These are phyloP conservation scores for Hyles euphorbiae DNA, from an alignment of 1,140 invertebrate genomes.

Conservation along the genomic window DNA sequence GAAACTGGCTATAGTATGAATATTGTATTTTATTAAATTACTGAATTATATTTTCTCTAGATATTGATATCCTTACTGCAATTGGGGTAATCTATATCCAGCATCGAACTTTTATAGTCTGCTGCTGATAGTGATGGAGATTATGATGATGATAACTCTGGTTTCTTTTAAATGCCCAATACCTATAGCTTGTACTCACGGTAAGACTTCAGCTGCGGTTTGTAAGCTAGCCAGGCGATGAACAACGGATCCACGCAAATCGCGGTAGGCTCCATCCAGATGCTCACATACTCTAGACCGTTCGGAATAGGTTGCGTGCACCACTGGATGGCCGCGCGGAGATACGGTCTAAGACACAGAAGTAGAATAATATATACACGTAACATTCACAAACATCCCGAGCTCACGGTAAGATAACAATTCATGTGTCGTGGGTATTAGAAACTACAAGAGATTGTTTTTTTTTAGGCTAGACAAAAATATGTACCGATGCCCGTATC, in stretches of 20 bases:
- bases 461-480: background rate
- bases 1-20: too few species aligned
- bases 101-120: too few species aligned
- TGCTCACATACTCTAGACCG: conserved; percentile 36
- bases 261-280: conserved; percentile 42
- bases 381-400: background rate
- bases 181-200: conserved; percentile 11
- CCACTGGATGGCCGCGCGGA: conserved; percentile 39
- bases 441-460: background rate
- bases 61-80: too few species aligned
- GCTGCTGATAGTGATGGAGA: too few species aligned
- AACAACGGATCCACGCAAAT: conserved; percentile 48
- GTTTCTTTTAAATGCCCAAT: too few species aligned
- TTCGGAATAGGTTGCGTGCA: conserved; percentile 17
- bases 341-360: conserved; percentile 34
- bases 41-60: too few species aligned
- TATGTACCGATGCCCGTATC: background rate
- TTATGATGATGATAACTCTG: too few species aligned
- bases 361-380: conserved; percentile 1
- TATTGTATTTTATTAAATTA: too few species aligned
- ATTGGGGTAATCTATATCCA: too few species aligned
- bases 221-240: conserved; percentile 44
- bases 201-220: conserved; percentile 21
- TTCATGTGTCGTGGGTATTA: background rate
- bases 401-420: too few species aligned